Evolutionary conservation across 2,113 vertebrate genomes (phyloP), one percentile per base, ranked within the genome.

Genomic region (Odocoileus hemionus): DNA sequence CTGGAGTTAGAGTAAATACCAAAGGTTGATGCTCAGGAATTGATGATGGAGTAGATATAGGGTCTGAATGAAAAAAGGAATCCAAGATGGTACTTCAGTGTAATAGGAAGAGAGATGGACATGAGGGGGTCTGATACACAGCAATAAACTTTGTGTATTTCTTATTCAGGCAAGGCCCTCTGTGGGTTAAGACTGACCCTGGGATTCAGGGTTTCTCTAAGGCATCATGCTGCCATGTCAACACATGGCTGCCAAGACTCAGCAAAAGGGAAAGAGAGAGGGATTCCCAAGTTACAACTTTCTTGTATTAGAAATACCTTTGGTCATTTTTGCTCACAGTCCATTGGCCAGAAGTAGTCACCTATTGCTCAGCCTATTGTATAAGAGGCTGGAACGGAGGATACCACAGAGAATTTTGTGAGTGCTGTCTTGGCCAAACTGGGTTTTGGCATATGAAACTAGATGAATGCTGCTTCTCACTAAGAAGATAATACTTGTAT

Each of bases 391-490:
- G 80, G 4, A 14, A 12, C 9, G 2, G 6, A 83, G 25, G 23
- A 33, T 26, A 28, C 28, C 33, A 19, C 0, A 1, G 23, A 47
- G 13, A 2, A 0, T 2, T 54, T 30, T 26, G 10, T 47, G 57
- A 85, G 28, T 0, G 6, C 16, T 50, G 0, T 55, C 57, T 47
- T 12, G 1, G 11, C 3, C 74, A 23, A 1, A 2, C 52, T 45
- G 43, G 12, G 5, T 19, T 76, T 47, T 11, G 16, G n/a, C 13
- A 28, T 16, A 2, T 47, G 33, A 55, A 83, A 60, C 12, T n/a
- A 30, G 4, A 28, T 45, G 36, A 39, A 67, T 76, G 9, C 5
- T 55, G 7, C 9, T 60, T 91, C 50, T 64, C 45, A 55, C 43
- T 2, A 17, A 21, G 36, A 87, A 91, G 25, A n/a, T 3, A 21